Conservation (phyloP, 30 jellyfish, hydroid and myxozoan genomes). For the Cassiopea andromeda region DNA sequence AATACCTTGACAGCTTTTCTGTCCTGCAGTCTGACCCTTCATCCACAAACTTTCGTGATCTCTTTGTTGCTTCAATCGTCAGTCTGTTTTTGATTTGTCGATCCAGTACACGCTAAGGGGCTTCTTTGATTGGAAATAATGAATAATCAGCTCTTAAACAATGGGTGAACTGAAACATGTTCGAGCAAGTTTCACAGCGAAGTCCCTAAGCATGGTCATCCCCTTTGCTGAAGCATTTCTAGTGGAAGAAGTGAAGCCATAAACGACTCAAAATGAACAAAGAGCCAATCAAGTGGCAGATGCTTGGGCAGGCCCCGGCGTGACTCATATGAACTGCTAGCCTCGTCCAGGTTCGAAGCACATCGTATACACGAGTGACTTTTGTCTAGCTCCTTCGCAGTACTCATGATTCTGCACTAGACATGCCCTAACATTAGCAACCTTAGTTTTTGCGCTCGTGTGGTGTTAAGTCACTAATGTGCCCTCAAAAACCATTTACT, state of each 20-base stretch:
- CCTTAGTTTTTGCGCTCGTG: no score
- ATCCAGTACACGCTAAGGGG: conserved; percentile 10
- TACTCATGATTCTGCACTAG: neutral
- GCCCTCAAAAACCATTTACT: no score
- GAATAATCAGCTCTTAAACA: conserved; percentile 16
- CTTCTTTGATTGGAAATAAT: neutral
- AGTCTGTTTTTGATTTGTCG: conserved; percentile 20
- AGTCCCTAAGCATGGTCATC: conserved; percentile 21
- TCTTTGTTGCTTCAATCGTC: neutral
- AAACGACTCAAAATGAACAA: neutral
- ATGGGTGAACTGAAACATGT: conserved; percentile 38
- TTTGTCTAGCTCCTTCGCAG: neutral
- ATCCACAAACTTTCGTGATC: conserved; percentile 27
- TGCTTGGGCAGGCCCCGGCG: conserved; percentile 54
- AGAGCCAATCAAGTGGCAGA: conserved; percentile 36
- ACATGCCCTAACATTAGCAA: neutral
- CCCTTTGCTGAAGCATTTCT: neutral
- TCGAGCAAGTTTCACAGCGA: conserved; percentile 35
- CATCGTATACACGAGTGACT: conserved; percentile 2
- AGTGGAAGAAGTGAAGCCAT: conserved; percentile 1
- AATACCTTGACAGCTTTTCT: conserved; percentile 12
- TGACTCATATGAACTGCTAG: neutral
- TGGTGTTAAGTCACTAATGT: no score
- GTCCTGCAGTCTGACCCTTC: conserved; percentile 56
- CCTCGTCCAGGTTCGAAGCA: conserved; percentile 3